Percentiles rank a stretch among this genome's conserved stretches.
These are phyloP conservation scores for Accipiter virgatus DNA, from an alignment of 2,113 vertebrate genomes.

Conservation along the genomic window DNA sequence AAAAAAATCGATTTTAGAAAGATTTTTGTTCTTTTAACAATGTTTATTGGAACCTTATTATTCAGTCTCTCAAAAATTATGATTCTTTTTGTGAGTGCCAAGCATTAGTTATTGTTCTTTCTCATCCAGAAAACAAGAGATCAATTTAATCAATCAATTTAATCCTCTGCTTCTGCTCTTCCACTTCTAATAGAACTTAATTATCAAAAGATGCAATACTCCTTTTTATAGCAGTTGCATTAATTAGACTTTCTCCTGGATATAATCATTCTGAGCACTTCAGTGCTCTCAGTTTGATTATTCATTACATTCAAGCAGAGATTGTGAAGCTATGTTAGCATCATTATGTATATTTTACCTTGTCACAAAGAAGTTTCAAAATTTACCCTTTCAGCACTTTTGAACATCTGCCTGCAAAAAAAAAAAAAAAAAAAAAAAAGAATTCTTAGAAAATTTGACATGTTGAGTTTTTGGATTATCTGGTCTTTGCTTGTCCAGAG, in stretches of 20 bases:
- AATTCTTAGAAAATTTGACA: neutral
- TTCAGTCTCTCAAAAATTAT: neutral
- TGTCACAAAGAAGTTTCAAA: neutral
- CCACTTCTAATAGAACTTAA: constrained; percentile 4
- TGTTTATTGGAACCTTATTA: neutral
- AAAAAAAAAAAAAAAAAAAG: too few species aligned
- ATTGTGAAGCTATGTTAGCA: neutral
- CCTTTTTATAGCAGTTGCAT: neutral
- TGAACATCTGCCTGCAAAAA: neutral
- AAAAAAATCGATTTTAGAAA: neutral
- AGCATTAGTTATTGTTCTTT: neutral
- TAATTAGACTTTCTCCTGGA: neutral
- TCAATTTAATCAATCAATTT: neutral
- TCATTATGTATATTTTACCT: neutral
- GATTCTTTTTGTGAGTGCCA: neutral
- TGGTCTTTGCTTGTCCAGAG: neutral
- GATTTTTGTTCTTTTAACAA: neutral
- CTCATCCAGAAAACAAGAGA: neutral
- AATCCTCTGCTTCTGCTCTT: neutral
- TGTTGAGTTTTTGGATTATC: neutral
- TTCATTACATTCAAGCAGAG: neutral
- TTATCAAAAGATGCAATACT: neutral
- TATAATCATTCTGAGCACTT: neutral
- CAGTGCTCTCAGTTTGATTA: neutral
- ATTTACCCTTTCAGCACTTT: neutral